Evolutionary conservation across 2,797 vertebrate genomes (phyloP), one percentile per base, ranked within the genome.

Genomic region (Poeciliopsis paucimaculata): DNA sequence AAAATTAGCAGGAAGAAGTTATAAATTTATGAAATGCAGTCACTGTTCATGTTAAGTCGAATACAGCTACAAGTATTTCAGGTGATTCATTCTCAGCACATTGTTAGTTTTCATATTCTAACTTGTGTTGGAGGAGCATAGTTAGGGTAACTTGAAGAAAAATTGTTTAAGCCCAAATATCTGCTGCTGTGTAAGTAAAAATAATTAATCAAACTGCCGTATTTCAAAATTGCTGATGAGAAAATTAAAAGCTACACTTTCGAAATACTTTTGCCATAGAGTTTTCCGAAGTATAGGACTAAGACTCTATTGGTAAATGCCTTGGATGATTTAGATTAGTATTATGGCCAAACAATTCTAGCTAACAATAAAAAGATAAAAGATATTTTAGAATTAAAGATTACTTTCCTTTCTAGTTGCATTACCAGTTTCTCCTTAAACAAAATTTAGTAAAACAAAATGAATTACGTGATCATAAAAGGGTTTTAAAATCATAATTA

Each of bases 401-500:
- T 73, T 5, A 34, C 55, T 75, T 46, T 43, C 39, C 4, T 31
- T 46, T 34, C 5, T n/a, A 4, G 20, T 6, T 49, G 62, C 6
- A 18, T 5, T 51, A 15, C 51, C 49, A 20, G 23, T 66, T 77
- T 73, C 75, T 43, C 0, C 12, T 55, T 66, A n/a, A 74, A 13
- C 28, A 45, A 51, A 68, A 39, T 36, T 2, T 1, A 23, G 13
- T 70, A 12, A 41, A 15, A 46, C 8, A 60, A 75, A 28, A 80
- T 70, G 73, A 89, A 92, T 86, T 57, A 82, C 75, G 85, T 64
- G 12, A 83, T 77, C 60, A 84, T 89, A 80, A 84, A 77, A 72
- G 57, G n/a, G 26, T 81, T 18, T 72, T 1, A 60, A 60, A 78
- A 77, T 82, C 74, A 84, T 87, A 72, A 83, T 87, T 89, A 91